phyloP scores from a whole-genome alignment of 2,888 invertebrate genomes.

The Zootermopsis nevadensis region DNA sequence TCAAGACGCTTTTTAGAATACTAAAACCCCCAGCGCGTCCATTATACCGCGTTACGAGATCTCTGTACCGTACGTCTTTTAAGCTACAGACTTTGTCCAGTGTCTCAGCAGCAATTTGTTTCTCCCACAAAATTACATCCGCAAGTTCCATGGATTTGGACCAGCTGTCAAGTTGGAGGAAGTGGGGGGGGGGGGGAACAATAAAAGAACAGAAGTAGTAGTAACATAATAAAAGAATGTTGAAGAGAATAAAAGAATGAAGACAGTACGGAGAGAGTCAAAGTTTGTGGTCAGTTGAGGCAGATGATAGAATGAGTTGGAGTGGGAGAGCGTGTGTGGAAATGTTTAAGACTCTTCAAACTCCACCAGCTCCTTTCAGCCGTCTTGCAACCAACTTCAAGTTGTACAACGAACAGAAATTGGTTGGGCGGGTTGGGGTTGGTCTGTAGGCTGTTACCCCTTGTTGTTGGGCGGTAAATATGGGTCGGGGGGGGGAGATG shows the following conservation, averaged over 20 bases:
- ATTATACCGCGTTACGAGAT: no score
- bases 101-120: neutral
- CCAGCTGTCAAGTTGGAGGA: neutral
- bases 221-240: constrained; percentile 11
- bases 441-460: neutral
- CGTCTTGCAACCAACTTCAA: constrained; percentile 25
- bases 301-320: neutral
- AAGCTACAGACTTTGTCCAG: neutral
- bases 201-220: constrained; percentile 20
- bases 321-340: neutral
- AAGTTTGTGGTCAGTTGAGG: constrained; percentile 40
- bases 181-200: neutral
- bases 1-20: no score
- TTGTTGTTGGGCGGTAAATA: constrained; percentile 14
- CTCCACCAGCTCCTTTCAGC: neutral
- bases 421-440: constrained; percentile 13
- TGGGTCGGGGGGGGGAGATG: neutral
- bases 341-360: constrained; percentile 19
- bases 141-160: neutral
- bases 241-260: constrained; percentile 24
- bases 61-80: no score
- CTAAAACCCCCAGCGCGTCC: no score
- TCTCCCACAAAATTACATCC: neutral
- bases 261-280: constrained; percentile 33
- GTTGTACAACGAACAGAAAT: constrained; percentile 26